Evolutionary conservation across 2,113 vertebrate genomes (phyloP).

Genomic region (Brienomyrus longianalis): DNA sequence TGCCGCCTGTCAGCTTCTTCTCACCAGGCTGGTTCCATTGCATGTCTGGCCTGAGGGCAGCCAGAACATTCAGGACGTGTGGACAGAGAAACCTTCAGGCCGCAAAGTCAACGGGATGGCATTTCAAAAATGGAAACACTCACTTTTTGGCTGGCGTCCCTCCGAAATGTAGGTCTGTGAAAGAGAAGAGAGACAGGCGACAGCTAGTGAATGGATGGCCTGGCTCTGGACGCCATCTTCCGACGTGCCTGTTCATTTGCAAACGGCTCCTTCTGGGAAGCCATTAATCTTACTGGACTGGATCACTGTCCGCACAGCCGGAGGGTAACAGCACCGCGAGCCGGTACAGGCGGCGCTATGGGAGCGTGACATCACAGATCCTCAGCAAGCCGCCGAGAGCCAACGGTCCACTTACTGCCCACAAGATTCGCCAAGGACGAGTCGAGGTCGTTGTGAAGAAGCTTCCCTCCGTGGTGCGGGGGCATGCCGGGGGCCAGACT

Average conservation of each 20-base stretch:
- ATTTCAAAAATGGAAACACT: constrained; percentile 38
- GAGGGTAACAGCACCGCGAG: not conserved
- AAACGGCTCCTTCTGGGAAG: not conserved
- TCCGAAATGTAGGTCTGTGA: constrained; percentile 80
- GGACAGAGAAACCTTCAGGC: not conserved
- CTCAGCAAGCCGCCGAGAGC: not conserved
- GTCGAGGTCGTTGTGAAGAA: constrained; percentile 72
- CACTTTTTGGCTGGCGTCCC: constrained; percentile 77
- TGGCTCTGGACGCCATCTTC: not conserved
- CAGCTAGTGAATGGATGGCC: not conserved
- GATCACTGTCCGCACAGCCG: not conserved
- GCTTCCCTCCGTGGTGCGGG: constrained; percentile 61
- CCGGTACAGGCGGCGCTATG: not conserved
- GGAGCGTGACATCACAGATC: not conserved
- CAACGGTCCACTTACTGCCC: constrained; percentile 66
- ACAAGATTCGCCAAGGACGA: constrained; percentile 78
- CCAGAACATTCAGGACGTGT: not conserved
- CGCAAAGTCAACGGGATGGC: not conserved
- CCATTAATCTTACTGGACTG: not conserved
- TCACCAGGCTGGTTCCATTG: constrained; percentile 79
- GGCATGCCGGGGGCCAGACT: constrained; percentile 56
- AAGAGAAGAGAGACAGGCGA: not conserved
- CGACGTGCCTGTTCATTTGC: not conserved
- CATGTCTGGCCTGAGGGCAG: constrained; percentile 63
- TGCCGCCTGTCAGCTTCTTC: constrained; percentile 72